Percentiles rank a stretch among this genome's conserved stretches.
These are phyloP conservation scores for Ariopsis seemanni DNA, from an alignment of 2,113 vertebrate genomes.

Conservation along the genomic window DNA sequence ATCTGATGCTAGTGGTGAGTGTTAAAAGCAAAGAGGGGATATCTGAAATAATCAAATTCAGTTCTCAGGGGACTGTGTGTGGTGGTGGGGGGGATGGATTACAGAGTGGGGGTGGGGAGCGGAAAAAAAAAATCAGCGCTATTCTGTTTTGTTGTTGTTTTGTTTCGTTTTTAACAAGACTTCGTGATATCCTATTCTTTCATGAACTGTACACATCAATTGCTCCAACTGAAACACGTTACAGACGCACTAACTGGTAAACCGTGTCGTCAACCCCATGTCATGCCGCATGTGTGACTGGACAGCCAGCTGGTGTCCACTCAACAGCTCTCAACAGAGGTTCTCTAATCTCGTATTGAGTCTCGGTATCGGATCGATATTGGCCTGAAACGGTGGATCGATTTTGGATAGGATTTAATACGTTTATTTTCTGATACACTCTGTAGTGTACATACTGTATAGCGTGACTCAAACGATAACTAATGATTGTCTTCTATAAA, in stretches of 20 bases:
- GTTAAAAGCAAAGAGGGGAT: background rate
- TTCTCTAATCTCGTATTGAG: background rate
- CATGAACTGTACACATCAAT: background rate
- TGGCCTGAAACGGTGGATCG: background rate
- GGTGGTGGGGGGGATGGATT: background rate
- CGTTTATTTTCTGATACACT: background rate
- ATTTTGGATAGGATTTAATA: background rate
- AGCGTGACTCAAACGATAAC: background rate
- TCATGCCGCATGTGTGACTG: conserved; percentile 1
- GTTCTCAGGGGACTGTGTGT: conserved; percentile 22
- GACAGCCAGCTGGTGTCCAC: conserved; percentile 21
- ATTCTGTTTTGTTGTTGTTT: background rate
- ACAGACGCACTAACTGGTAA: background rate
- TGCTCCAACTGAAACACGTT: background rate
- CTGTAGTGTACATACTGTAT: background rate
- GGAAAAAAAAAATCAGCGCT: background rate
- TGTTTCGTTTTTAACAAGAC: background rate
- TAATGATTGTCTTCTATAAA: background rate
- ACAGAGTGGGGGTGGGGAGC: conserved; percentile 1
- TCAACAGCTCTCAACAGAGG: background rate
- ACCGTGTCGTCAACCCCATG: background rate
- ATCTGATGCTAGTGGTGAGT: background rate
- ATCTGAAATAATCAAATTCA: conserved; percentile 27
- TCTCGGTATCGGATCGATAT: background rate
- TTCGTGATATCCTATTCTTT: background rate